phyloP scores from a whole-genome alignment of 2,888 invertebrate species.

The Antheraea assamensis region DNA sequence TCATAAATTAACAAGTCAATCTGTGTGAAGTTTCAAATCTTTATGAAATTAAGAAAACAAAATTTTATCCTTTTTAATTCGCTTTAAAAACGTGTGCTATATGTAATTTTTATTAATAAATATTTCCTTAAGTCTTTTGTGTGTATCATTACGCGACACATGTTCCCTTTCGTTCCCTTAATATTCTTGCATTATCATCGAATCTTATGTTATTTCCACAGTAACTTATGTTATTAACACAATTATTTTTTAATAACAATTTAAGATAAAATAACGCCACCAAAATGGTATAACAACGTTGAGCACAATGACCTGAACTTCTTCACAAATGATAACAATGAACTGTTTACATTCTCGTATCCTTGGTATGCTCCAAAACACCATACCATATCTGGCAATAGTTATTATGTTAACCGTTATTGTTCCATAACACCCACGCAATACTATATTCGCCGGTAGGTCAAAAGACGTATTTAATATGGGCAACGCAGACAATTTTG shows the following conservation, averaged over 20 bases:
- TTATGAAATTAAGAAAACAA: too few relatives aligned
- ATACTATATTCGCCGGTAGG: neutral
- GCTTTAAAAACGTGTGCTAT: too few relatives aligned
- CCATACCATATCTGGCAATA: neutral
- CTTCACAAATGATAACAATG: neutral
- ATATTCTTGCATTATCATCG: too few relatives aligned
- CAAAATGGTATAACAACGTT: neutral
- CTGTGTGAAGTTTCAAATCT: too few relatives aligned
- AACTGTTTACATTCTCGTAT: neutral
- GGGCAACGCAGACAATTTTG: constrained; percentile 2
- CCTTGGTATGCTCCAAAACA: neutral
- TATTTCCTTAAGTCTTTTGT: too few relatives aligned
- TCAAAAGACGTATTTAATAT: neutral
- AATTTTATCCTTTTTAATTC: too few relatives aligned
- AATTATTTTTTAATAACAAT: neutral
- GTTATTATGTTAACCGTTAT: constrained; percentile 35
- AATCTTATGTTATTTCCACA: too few relatives aligned
- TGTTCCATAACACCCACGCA: constrained; percentile 35
- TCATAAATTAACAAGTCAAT: too few relatives aligned
- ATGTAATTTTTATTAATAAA: too few relatives aligned
- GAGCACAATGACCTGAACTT: neutral
- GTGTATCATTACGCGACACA: too few relatives aligned
- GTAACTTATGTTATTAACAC: too few relatives aligned
- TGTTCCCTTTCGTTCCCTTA: too few relatives aligned
- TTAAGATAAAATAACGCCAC: neutral